phyloP scores from a whole-genome alignment of 2,888 invertebrate genomes.

The Euclidia mi region DNA sequence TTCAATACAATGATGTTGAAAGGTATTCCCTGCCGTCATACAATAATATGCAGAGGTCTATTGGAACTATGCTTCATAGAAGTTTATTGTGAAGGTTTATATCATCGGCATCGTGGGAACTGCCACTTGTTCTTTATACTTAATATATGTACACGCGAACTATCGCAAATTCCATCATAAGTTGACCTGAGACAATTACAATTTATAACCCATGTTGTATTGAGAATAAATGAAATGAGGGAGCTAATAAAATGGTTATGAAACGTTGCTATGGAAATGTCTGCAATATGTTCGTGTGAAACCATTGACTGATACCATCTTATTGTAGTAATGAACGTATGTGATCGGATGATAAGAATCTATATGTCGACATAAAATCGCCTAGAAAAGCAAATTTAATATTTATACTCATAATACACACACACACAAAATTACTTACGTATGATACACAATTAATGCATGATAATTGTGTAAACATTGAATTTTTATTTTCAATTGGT shows the following conservation, averaged over 20 bases:
- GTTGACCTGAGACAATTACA: conserved; percentile 34
- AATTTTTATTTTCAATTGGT: no score
- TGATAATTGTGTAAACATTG: no score
- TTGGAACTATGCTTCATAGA: conserved; percentile 34
- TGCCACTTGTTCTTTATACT: conserved; percentile 49
- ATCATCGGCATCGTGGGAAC: conserved; percentile 49
- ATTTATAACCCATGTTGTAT: conserved; percentile 10
- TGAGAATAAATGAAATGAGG: background rate
- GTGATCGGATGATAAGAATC: background rate
- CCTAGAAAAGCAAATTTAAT: no score
- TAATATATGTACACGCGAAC: conserved; percentile 52
- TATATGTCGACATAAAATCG: no score
- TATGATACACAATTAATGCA: no score
- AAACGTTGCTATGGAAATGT: background rate
- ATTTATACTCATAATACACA: no score
- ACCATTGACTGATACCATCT: conserved; percentile 3
- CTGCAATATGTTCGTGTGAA: background rate
- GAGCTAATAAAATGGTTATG: background rate
- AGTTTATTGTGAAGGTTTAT: conserved; percentile 15
- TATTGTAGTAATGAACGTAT: background rate
- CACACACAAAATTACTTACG: no score
- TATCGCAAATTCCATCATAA: conserved; percentile 33
- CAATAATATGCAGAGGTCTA: conserved; percentile 29
- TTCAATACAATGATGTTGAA: background rate
- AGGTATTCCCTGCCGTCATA: background rate